Evolutionary conservation across 2,113 vertebrate genomes (phyloP).

Genomic region (Elephas maximus): DNA sequence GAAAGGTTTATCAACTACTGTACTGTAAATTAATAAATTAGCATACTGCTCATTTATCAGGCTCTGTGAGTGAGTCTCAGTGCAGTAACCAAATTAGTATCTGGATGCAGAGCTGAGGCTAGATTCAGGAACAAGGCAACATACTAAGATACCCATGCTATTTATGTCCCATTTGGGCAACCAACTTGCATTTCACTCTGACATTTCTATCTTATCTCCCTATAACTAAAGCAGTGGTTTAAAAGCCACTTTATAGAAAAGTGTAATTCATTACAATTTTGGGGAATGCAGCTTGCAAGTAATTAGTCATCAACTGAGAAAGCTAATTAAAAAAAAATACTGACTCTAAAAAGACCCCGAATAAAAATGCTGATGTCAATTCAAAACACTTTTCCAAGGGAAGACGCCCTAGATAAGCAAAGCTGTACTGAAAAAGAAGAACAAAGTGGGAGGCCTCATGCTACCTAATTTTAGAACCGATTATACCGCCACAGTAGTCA

Average conservation of each 20-base stretch:
- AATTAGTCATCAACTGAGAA: not conserved
- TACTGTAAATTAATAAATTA: constrained; percentile 4
- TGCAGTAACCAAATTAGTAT: not conserved
- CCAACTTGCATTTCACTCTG: not conserved
- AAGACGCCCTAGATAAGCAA: too few species aligned
- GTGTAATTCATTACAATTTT: not conserved
- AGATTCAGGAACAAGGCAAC: not conserved
- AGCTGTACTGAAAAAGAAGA: too few species aligned
- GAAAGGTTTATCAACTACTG: not conserved
- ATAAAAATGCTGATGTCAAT: not conserved
- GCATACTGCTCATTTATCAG: not conserved
- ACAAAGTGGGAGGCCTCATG: too few species aligned
- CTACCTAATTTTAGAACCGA: too few species aligned
- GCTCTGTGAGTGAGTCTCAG: not conserved
- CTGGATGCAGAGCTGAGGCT: not conserved
- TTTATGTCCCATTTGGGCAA: not conserved
- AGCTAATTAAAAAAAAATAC: not conserved
- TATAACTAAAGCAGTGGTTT: not conserved
- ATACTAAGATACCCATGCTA: not conserved
- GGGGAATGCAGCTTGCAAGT: not conserved
- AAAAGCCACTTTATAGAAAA: not conserved
- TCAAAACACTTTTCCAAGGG: constrained; percentile 38
- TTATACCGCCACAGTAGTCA: too few species aligned
- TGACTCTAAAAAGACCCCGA: not conserved
- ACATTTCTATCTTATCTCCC: not conserved